Conservation (phyloP, 2,113 vertebrate species). For the Galbula dea region DNA sequence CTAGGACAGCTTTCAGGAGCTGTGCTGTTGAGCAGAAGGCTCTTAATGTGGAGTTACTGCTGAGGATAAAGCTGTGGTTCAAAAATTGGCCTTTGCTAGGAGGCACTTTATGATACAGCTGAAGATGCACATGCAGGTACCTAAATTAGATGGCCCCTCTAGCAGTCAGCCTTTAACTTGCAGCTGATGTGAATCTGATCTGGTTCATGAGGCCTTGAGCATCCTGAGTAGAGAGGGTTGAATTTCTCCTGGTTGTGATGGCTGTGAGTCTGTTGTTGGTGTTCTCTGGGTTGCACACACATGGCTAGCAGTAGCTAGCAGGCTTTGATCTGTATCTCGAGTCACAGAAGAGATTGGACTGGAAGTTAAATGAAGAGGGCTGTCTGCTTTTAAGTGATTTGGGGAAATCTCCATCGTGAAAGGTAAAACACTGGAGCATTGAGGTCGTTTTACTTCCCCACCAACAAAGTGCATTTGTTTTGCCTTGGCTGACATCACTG, state of each 20-base stretch:
- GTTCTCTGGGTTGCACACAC: not conserved
- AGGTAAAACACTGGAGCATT: not conserved
- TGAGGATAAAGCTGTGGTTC: not conserved
- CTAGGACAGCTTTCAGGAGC: not conserved
- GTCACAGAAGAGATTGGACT: not conserved
- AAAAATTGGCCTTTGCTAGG: not conserved
- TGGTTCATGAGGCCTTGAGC: not conserved
- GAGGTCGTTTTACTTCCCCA: not conserved
- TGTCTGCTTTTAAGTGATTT: not conserved
- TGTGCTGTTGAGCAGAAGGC: not conserved
- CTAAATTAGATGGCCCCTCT: rapidly evolving
- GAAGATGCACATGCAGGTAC: not conserved
- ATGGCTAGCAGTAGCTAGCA: rapidly evolving
- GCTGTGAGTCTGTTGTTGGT: rapidly evolving
- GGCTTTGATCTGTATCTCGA: not conserved
- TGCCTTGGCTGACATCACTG: not conserved
- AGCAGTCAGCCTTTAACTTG: not conserved
- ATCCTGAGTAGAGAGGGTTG: not conserved
- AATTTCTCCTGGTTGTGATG: not conserved
- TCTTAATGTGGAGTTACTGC: not conserved
- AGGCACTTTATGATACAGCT: not conserved
- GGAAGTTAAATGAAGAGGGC: not conserved
- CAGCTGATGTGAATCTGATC: not conserved
- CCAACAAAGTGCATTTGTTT: not conserved
- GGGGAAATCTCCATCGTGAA: not conserved